These are phyloP conservation scores for Chaitophorus viminalis DNA, from an alignment of 2,888 invertebrate genomes.

Conservation along the genomic window DNA sequence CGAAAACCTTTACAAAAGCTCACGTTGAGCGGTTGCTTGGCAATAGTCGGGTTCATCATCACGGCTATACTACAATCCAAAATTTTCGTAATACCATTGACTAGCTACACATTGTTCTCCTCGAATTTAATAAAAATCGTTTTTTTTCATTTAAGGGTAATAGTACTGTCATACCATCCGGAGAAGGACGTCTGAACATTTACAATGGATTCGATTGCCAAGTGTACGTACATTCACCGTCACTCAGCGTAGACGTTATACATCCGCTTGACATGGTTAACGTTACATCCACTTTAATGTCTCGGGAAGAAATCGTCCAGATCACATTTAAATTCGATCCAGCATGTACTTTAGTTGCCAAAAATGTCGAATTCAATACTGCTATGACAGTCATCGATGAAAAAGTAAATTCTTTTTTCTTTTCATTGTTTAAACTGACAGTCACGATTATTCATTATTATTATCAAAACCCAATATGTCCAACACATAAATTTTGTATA, in stretches of 20 bases:
- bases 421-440: background rate
- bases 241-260: background rate
- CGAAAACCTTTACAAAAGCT: conserved; percentile 86
- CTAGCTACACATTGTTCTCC: background rate
- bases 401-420: background rate
- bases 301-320: background rate
- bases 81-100: conserved; percentile 66
- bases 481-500: too few species aligned
- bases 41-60: conserved; percentile 83
- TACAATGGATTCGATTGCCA: conserved; percentile 49
- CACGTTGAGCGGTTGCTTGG: conserved; percentile 85
- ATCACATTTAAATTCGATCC: conserved; percentile 24
- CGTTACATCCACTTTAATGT: background rate
- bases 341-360: conserved; percentile 4
- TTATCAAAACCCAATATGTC: too few species aligned
- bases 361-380: background rate
- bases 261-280: background rate
- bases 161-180: background rate
- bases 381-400: background rate
- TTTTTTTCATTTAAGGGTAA: conserved; percentile 16
- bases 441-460: too few species aligned
- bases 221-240: background rate
- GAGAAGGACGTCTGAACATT: conserved; percentile 44
- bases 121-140: background rate
- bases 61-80: conserved; percentile 75